phyloP scores from a whole-genome alignment of 2,797 vertebrate species.

The Gymnoscopelus braueri region DNA sequence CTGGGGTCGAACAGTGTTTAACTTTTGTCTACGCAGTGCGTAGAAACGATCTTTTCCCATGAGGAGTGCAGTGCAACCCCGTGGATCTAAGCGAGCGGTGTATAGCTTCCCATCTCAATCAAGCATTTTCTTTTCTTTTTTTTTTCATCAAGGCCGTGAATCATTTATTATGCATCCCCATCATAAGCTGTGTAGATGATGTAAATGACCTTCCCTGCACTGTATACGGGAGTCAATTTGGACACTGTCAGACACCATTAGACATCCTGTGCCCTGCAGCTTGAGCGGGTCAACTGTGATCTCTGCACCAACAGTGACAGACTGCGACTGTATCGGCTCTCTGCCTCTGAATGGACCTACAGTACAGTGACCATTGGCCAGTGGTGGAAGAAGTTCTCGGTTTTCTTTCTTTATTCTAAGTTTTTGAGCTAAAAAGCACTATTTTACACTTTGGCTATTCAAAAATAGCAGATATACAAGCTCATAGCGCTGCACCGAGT shows the following conservation, averaged over 20 bases:
- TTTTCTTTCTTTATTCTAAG: no score
- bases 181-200: constrained; percentile 71
- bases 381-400: no score
- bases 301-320: constrained; percentile 54
- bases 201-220: constrained; percentile 73
- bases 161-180: constrained; percentile 74
- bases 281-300: constrained; percentile 55
- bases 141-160: constrained; percentile 46
- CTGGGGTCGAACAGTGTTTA: no score
- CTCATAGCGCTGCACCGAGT: no score
- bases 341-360: constrained; percentile 25
- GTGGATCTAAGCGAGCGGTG: background rate
- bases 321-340: constrained; percentile 38
- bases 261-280: constrained; percentile 57
- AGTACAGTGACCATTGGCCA: no score
- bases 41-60: no score
- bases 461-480: no score
- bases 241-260: constrained; percentile 74
- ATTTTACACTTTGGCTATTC: no score
- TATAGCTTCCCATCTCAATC: constrained; percentile 61
- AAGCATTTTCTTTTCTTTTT: constrained; percentile 14
- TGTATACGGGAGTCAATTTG: constrained; percentile 71
- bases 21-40: no score
- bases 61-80: no score
- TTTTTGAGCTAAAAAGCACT: no score